These are phyloP conservation scores for Drosophila paulistorum DNA, from an alignment of 1,140 invertebrate species.

Conservation along the genomic window DNA sequence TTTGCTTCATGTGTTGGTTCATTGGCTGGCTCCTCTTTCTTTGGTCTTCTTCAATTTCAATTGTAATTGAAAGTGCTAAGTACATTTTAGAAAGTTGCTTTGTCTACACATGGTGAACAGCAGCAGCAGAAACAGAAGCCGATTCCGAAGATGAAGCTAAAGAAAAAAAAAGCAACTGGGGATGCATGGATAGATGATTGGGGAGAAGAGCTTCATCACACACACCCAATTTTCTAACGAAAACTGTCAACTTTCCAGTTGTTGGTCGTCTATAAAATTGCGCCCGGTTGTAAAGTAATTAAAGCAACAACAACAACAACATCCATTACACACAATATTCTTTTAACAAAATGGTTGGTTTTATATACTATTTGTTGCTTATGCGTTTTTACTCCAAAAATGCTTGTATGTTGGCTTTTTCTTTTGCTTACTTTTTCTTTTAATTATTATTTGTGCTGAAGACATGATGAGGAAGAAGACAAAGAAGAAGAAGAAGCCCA, in stretches of 20 bases:
- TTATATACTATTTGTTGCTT: conserved; percentile 44
- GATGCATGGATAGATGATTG: not conserved
- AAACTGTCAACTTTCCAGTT: conserved; percentile 59
- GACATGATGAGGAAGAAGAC: not conserved
- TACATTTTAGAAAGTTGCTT: conserved; percentile 59
- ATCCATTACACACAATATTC: conserved; percentile 34
- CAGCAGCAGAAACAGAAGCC: not conserved
- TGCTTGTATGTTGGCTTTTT: conserved; percentile 2
- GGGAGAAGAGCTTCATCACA: conserved; percentile 7
- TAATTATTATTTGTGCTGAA: conserved; percentile 25
- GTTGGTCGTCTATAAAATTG: conserved; percentile 9
- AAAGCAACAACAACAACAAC: conserved; percentile 15
- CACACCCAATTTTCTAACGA: conserved; percentile 45
- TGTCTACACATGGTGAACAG: conserved; percentile 3
- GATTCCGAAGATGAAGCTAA: not conserved
- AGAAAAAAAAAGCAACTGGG: not conserved
- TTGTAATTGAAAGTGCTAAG: conserved; percentile 66
- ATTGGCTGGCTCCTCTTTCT: not conserved
- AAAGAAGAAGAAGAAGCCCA: not conserved
- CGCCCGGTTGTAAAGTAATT: conserved; percentile 22
- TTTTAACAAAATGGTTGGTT: conserved; percentile 40
- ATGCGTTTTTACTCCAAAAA: conserved; percentile 21
- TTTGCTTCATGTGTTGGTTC: conserved; percentile 39
- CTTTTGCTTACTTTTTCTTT: conserved; percentile 42
- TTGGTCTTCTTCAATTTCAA: conserved; percentile 11